phyloP scores from a whole-genome alignment of 2,888 invertebrate genomes.

The Melanotus villosus region DNA sequence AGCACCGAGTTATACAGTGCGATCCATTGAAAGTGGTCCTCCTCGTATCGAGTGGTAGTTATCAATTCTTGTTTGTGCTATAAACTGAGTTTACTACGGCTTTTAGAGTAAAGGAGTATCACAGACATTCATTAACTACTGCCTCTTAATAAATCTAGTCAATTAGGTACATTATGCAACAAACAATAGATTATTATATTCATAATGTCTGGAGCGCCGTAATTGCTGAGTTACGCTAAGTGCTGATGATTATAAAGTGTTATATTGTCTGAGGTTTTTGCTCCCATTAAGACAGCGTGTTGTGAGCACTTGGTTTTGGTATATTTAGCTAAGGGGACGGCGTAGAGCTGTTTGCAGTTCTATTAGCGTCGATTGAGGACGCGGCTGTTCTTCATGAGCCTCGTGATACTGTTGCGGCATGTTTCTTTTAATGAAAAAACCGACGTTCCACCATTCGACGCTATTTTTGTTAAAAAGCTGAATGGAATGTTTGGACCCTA shows the following conservation, averaged over 20 bases:
- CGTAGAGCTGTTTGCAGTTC: conserved; percentile 39
- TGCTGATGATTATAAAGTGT: conserved; percentile 54
- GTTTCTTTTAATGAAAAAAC: conserved; percentile 41
- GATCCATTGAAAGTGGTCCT: too few relatives aligned
- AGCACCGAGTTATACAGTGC: too few relatives aligned
- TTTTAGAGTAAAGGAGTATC: conserved; percentile 11
- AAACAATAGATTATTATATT: conserved; percentile 29
- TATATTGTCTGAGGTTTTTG: conserved; percentile 59
- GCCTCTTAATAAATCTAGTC: conserved; percentile 31
- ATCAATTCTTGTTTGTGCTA: background rate
- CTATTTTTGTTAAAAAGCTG: conserved; percentile 27
- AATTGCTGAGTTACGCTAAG: conserved; percentile 30
- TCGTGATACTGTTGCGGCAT: conserved; percentile 25
- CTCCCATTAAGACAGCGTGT: conserved; percentile 33
- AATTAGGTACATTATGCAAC: conserved; percentile 24
- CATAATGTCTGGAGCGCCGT: conserved; percentile 24
- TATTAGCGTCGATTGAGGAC: conserved; percentile 45
- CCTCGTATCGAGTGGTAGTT: too few relatives aligned
- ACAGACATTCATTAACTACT: conserved; percentile 18
- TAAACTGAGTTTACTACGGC: background rate
- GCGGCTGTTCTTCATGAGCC: conserved; percentile 37
- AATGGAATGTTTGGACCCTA: conserved; percentile 12
- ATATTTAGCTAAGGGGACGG: conserved; percentile 40
- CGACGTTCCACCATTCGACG: background rate
- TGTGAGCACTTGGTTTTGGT: conserved; percentile 40